Base-by-base conservation (phyloP, 2,797 vertebrate species). In the Oophaga sylvatica region DNA sequence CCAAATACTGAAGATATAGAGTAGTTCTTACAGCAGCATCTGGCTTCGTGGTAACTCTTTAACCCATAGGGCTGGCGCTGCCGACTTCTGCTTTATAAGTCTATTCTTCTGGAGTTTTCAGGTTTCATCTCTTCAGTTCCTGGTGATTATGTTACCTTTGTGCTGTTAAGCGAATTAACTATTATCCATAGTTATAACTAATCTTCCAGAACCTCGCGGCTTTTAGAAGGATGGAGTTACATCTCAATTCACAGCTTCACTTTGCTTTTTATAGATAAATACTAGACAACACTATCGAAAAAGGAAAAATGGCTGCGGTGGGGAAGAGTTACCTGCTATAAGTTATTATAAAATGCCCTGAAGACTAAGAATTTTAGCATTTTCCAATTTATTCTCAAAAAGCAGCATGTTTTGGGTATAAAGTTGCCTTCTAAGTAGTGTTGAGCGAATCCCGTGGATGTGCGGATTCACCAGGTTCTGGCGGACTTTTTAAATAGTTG, bases 41-140 rank as follows among this genome's bases (percentile, higher is more conserved):
- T 95, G 94, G 90, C 90, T 91, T 89, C 91, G 92, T 94, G 94
- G 93, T 91, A 93, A 79, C 65, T 89, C 85, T 81, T 87, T 70
- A 48, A 85, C 68, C 87, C 80, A 80, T 89, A 86, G 88, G 76
- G 87, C 89, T 84, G 88, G 88, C 78, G 82, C 68, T 62, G 90
- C 80, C 81, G 68, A 80, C 91, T 92, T 78, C 91, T 92, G 86
- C 87, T 91, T 82, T 53, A 19, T 90, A 22, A 84, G 71, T 45
- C 71, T 63, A 77, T 84, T 84, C 78, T 85, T 71, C 84, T 91
- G 91, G 60, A 90, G 81, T 85, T 60, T 82, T 83, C 86, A 90
- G 78, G 79, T 80, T 73, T 62, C 41, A 85, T 62, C 87, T 90
- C 83, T 76, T 81, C 90, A 88, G 71, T 70, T 90, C 65, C 80